A percentile compares a stretch with the other conserved stretches of the same genome.
These are phyloP conservation scores for Popillia japonica DNA, from an alignment of 1,140 invertebrate species.

Conservation along the genomic window DNA sequence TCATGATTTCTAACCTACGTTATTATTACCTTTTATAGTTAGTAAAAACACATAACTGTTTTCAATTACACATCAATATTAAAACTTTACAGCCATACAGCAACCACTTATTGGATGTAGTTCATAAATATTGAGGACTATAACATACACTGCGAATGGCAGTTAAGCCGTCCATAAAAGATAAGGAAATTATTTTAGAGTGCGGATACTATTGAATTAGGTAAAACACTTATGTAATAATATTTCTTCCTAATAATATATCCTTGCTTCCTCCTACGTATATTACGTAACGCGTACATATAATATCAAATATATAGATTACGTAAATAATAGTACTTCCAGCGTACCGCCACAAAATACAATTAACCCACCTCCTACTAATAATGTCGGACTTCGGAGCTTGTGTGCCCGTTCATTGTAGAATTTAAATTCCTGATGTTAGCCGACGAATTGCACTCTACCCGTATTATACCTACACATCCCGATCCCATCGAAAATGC, in stretches of 20 bases:
- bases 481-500: slow-evolving; percentile 26
- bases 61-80: slow-evolving; percentile 25
- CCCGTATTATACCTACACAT: slow-evolving; percentile 32
- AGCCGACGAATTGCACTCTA: neutral
- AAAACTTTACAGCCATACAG: neutral
- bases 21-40: slow-evolving; percentile 3
- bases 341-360: neutral
- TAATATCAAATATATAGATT: slow-evolving; percentile 18
- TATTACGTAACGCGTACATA: slow-evolving; percentile 25
- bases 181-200: slow-evolving; percentile 34
- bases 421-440: slow-evolving; percentile 24
- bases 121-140: slow-evolving; percentile 8
- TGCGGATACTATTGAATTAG: slow-evolving; percentile 33
- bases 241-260: slow-evolving; percentile 24
- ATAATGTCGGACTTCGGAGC: neutral
- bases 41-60: slow-evolving; percentile 3
- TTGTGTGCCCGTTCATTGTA: neutral
- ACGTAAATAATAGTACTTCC: slow-evolving; percentile 21
- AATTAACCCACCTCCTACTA: slow-evolving; percentile 19
- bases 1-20: neutral
- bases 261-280: slow-evolving; percentile 1
- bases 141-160: slow-evolving; percentile 7
- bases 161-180: slow-evolving; percentile 8
- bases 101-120: slow-evolving; percentile 27
- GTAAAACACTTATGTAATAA: slow-evolving; percentile 33